Conservation (phyloP, 2,888 invertebrate genomes). For the Drosophila nigricruria region DNA sequence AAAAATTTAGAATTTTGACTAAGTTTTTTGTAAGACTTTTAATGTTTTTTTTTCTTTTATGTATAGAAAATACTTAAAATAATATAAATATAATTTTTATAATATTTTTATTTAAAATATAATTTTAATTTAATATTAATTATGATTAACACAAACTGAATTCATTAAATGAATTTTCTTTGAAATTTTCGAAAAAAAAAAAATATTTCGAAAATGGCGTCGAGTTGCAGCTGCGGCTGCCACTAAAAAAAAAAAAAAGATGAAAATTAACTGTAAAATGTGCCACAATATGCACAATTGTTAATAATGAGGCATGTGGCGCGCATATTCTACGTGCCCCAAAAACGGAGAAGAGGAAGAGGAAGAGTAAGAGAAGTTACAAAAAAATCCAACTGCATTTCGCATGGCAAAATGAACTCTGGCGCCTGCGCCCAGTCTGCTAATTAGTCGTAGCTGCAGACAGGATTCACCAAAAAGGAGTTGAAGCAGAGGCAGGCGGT, state of each 20-base stretch:
- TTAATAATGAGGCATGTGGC: constrained; percentile 79
- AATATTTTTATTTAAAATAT: no score
- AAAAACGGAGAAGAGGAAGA: neutral
- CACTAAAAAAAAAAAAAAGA: constrained; percentile 26
- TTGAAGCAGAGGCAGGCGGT: neutral
- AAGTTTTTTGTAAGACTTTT: no score
- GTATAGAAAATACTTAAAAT: neutral
- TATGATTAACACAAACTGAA: neutral
- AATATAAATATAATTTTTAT: neutral
- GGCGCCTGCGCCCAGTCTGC: constrained; percentile 71
- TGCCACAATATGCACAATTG: constrained; percentile 76
- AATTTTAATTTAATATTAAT: neutral
- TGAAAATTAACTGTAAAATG: constrained; percentile 76
- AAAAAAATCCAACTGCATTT: constrained; percentile 18
- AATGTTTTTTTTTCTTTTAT: neutral
- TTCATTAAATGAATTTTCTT: neutral
- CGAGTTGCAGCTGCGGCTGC: constrained; percentile 38
- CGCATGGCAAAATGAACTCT: constrained; percentile 42
- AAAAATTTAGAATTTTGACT: no score
- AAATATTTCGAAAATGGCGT: constrained; percentile 42
- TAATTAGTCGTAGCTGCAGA: constrained; percentile 66
- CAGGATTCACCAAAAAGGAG: constrained; percentile 9
- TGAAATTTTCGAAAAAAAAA: neutral
- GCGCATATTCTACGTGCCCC: constrained; percentile 67
- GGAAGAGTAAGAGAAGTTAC: neutral